Evolutionary conservation across 1,140 invertebrate species (phyloP), one percentile per base, ranked within the genome.

Genomic region (Pinna nobilis): DNA sequence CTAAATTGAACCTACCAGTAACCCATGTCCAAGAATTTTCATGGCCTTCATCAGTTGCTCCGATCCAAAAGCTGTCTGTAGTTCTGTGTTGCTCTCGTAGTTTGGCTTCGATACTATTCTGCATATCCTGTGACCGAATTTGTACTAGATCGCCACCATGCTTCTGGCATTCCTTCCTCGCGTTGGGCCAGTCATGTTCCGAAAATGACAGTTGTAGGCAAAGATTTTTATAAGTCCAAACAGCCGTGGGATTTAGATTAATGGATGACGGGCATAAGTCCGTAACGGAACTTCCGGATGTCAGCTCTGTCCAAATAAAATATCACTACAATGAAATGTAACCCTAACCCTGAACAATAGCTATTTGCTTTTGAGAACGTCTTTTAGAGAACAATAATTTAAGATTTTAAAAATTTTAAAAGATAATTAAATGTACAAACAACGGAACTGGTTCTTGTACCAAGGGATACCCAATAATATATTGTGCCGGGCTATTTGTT

Each of bases 101-200:
- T 23, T 61, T 61, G 5, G 33, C 35, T 61, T 28, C 41, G n/a
- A 61, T 61, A 23, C 23, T 39, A 28, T 35, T 37, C 59, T 61
- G 59, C 37, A 61, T 61, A 9, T 61, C 59, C 0, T 33, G 33
- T n/a, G 0, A 15, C 5, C 59, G 18, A 15, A 61, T 61, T 37
- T 61, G 59, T 4, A 61, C 59, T 2, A 61, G 59, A 3, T 61
- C 33, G 9, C 59, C 59, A 23, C 59, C 59, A 11, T 61, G n/a
- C 15, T 37, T 30, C 59, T 44, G 37, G 18, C 59, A 61, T 3
- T 35, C 30, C n/a, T 61, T 37, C 2, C 59, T 30, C 33, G 59
- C 59, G 6, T 61, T 33, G 30, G 39, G 39, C 59, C 59, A 61
- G 37, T 61, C 59, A 28, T 61, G 59, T 0, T 61, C 41, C 33